Evolutionary conservation across 2,797 vertebrate genomes (phyloP).

Genomic region (Channallabes apus): DNA sequence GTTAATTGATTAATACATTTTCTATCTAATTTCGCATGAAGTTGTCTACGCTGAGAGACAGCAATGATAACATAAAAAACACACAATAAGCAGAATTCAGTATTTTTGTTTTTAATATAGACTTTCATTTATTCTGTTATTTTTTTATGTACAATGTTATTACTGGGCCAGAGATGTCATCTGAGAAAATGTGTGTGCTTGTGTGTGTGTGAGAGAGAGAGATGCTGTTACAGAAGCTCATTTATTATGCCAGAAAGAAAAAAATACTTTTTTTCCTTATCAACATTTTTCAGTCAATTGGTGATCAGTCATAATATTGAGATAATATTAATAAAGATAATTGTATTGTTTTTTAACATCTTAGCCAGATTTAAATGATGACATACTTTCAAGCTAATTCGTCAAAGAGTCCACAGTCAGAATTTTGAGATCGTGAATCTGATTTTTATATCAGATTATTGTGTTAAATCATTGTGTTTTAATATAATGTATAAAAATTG

Average conservation of each 20-base stretch:
- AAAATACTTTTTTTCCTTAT: neutral
- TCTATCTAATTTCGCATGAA: neutral
- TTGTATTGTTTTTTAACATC: neutral
- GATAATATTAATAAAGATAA: neutral
- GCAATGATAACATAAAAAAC: neutral
- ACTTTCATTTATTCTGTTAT: constrained; percentile 1
- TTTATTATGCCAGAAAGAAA: neutral
- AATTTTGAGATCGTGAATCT: too few relatives aligned
- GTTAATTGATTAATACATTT: neutral
- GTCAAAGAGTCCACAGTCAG: too few relatives aligned
- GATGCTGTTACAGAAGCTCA: neutral
- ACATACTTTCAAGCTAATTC: neutral
- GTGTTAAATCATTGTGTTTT: too few relatives aligned
- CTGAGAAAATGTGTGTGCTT: neutral
- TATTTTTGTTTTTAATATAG: neutral
- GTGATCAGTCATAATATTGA: neutral
- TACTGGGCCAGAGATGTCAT: neutral
- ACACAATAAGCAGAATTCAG: neutral
- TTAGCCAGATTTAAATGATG: neutral
- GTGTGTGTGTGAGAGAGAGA: too few relatives aligned
- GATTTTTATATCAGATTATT: too few relatives aligned
- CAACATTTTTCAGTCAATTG: neutral
- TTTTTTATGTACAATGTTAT: neutral
- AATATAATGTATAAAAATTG: too few relatives aligned
- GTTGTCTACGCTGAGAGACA: neutral